Evolutionary conservation across 2,888 invertebrate genomes (phyloP).

Genomic region (Mimachlamys varia): DNA sequence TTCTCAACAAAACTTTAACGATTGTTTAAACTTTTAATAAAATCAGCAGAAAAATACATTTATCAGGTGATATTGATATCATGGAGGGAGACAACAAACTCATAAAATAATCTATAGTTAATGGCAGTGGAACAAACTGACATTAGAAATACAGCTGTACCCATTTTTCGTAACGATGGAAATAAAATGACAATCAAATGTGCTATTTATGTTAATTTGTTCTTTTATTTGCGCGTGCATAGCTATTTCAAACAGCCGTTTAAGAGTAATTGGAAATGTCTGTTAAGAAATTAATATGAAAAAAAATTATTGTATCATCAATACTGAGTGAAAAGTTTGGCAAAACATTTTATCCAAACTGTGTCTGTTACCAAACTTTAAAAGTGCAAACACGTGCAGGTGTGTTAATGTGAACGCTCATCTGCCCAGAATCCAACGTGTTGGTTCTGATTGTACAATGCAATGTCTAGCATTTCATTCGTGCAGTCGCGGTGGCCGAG

Average conservation of each 20-base stretch:
- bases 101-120: neutral
- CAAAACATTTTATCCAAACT: too few relatives aligned
- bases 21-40: neutral
- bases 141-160: slow-evolving; percentile 3
- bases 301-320: neutral
- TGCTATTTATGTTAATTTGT: neutral
- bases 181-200: neutral
- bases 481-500: too few relatives aligned
- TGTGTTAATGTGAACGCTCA: too few relatives aligned
- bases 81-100: neutral
- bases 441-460: too few relatives aligned
- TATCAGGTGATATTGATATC: neutral
- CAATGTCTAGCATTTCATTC: too few relatives aligned
- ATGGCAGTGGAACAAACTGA: neutral
- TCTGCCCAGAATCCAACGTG: too few relatives aligned
- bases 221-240: neutral
- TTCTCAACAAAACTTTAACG: neutral
- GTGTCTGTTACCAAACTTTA: too few relatives aligned
- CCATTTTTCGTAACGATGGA: neutral
- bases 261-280: neutral
- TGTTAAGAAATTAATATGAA: neutral
- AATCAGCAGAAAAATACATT: slow-evolving; percentile 3
- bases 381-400: too few relatives aligned
- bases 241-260: neutral
- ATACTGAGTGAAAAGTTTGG: too few relatives aligned